Base-by-base conservation (phyloP, 2,113 vertebrate genomes). In the Ibidorhyncha struthersii region DNA sequence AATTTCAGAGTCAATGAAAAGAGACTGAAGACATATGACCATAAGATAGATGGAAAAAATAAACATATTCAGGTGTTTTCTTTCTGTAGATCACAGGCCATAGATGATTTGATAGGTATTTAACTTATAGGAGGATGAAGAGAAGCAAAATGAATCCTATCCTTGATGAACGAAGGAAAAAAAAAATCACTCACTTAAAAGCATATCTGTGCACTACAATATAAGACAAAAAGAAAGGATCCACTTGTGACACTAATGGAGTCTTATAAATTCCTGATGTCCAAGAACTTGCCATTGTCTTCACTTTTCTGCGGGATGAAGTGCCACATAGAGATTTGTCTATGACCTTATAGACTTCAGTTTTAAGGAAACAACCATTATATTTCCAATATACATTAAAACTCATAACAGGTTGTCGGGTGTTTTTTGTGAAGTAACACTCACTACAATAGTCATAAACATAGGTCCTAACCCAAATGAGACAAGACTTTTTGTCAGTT, bases 151-250 rank as follows among this genome's bases (percentile, higher is more conserved):
- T 5, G 1, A 83, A 86, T 45, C 5, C 9, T 67, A 19, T n/a
- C 19, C 3, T 65, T 70, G 29, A 66, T 10, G 15, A 89, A 62
- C 49, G 29, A 61, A 78, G 23, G 15, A 14, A 34, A 71, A 45
- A 69, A 19, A 23, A 50, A 8, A 22, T 8, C 6, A 13, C 73
- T 52, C 38, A 40, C 23, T 14, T 61, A 21, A 81, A 94, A 65
- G 3, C 0, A 0, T 47, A 27, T 65, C 29, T 53, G 8, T 45
- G 7, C 14, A 47, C 8, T 84, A 34, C 2, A 40, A 27, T 15
- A 58, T 2, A 53, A 6, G 25, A 61, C 0, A 1, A 73, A 19
- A 52, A 62, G 1, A 40, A 83, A 32, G 14, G 14, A 61, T 65
- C 3, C 1, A 14, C 14, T 5, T 65, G 34, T 52, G 17, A 15